Conservation (phyloP, 1,140 invertebrate genomes). For the Drosophila nebulosa region DNA sequence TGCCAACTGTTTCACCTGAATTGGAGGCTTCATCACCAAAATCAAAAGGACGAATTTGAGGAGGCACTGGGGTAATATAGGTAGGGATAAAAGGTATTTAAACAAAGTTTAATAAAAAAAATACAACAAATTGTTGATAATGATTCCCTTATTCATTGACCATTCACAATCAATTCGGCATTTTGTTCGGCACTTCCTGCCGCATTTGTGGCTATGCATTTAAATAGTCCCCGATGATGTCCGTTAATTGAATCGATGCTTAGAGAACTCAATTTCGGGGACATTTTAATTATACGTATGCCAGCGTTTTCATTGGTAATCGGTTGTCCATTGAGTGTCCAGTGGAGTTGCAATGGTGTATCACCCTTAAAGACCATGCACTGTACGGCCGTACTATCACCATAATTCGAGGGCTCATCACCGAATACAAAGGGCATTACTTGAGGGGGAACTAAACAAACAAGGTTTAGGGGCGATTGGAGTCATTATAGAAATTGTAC, state of each 20-base stretch:
- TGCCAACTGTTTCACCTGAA: conserved; percentile 86
- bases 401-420: conserved; percentile 86
- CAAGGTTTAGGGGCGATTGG: too few species aligned
- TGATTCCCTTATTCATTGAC: conserved; percentile 78
- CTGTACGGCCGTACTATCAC: conserved; percentile 84
- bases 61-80: conserved; percentile 82
- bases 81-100: background rate
- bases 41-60: conserved; percentile 86
- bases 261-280: conserved; percentile 85
- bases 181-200: conserved; percentile 86
- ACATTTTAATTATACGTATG: conserved; percentile 83
- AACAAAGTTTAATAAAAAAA: conserved; percentile 15
- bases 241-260: conserved; percentile 87
- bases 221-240: conserved; percentile 87
- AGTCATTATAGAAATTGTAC: too few species aligned
- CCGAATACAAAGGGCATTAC: conserved; percentile 88
- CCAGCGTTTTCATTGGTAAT: conserved; percentile 80
- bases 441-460: conserved; percentile 83
- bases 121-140: background rate
- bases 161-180: conserved; percentile 85
- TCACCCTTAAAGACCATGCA: conserved; percentile 90
- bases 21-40: conserved; percentile 87
- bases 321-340: conserved; percentile 87
- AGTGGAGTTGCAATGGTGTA: conserved; percentile 87
- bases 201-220: conserved; percentile 86